phyloP scores from a whole-genome alignment of 2,888 invertebrate genomes.

The Morpho achilles region DNA sequence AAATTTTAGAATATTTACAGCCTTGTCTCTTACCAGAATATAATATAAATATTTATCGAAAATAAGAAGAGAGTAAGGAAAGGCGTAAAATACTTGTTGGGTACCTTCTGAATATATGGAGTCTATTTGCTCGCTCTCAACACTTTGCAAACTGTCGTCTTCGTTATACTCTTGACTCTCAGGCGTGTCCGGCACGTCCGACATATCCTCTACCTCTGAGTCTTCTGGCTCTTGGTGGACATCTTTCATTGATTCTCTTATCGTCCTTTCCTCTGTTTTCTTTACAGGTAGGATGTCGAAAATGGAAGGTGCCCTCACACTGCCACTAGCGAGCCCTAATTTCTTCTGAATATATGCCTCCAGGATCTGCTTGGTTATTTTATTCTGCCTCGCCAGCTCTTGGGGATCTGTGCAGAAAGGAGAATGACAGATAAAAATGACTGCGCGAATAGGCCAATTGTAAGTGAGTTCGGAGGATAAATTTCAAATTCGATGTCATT shows the following conservation, averaged over 20 bases:
- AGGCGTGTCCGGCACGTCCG: conserved; percentile 37
- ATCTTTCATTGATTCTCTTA: conserved; percentile 33
- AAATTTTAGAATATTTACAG: neutral
- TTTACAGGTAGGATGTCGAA: conserved; percentile 82
- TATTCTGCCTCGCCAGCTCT: conserved; percentile 86
- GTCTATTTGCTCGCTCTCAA: conserved; percentile 85
- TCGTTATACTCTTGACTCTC: conserved; percentile 32
- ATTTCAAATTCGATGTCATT: conserved; percentile 57
- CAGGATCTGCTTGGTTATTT: conserved; percentile 87
- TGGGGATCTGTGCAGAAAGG: conserved; percentile 71
- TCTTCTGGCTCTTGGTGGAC: conserved; percentile 29
- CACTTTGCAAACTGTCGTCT: conserved; percentile 82
- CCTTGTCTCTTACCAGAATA: neutral
- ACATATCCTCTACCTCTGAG: conserved; percentile 29
- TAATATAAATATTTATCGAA: neutral
- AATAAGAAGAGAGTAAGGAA: conserved; percentile 11
- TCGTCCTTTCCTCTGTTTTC: conserved; percentile 42
- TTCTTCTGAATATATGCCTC: conserved; percentile 86
- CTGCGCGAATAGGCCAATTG: conserved; percentile 44
- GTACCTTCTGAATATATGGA: conserved; percentile 79
- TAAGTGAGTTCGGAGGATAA: conserved; percentile 29
- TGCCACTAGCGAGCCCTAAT: conserved; percentile 77
- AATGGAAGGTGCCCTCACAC: conserved; percentile 78
- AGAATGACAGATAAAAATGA: conserved; percentile 76
- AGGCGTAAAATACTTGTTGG: conserved; percentile 17